Evolutionary conservation across 2,888 invertebrate species (phyloP), one percentile per base, ranked within the genome.

Genomic region (Phalangium opilio): DNA sequence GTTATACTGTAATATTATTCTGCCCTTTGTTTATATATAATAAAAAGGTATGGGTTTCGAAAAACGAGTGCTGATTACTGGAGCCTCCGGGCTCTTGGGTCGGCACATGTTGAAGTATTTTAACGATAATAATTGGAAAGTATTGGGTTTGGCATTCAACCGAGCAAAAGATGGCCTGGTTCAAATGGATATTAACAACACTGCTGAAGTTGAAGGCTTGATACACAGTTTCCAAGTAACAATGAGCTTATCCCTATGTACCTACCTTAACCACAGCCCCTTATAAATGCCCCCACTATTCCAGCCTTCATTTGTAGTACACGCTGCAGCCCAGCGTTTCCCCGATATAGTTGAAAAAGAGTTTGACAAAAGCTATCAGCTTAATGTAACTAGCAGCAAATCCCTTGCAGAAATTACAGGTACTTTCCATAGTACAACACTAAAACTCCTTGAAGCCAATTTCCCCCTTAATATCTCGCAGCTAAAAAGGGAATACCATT

Each of bases 11-110:
- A 4, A 35, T 35, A 14, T 35, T 15, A 3, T 8, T 39, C 11
- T 2, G 4, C 10, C 39, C 15, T 17, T 39, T 17, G 15, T 15
- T 35, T 27, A 27, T 27, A 27, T 27, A n/a, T 35, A 35, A 15
- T 4, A 52, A 52, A 36, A 48, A 27, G 27, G 27, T 27, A 27
- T 27, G 27, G 27, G 27, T 27, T 27, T 27, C 27, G 27, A 27
- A 27, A 27, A 27, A 27, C 27, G 27, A 27, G 27, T 50, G 3
- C 18, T 52, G 18, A 43, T 71, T 2, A 72, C 71, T 18, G 71
- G 71, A 38, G 70, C 70, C 1, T 71, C 71, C 1, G 71, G 71
- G 3, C 56, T 71, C n/a, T 58, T 71, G 17, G 71, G 71, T 0
- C 54, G 70, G 51, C 63, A 67, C 4, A 50, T 68, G 8, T 51